phyloP scores from a whole-genome alignment of 2,888 invertebrate genomes.

The Serrognathus titanus region DNA sequence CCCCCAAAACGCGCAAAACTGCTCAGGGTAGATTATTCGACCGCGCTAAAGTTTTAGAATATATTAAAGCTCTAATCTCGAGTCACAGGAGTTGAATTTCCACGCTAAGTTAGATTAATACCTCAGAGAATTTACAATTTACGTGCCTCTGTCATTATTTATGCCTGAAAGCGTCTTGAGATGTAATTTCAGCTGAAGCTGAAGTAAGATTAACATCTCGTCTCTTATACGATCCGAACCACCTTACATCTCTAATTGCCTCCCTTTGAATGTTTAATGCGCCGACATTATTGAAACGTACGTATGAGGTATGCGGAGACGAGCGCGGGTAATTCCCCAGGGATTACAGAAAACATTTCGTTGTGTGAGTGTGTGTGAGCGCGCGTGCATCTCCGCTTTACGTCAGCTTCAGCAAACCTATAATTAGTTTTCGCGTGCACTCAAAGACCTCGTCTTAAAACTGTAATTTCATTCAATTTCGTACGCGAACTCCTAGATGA shows the following conservation, averaged over 20 bases:
- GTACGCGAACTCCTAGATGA: no score
- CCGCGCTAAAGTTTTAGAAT: constrained; percentile 49
- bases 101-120: constrained; percentile 52
- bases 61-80: constrained; percentile 51
- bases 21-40: constrained; percentile 40
- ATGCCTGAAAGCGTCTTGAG: constrained; percentile 50
- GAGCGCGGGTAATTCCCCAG: no score
- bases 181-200: constrained; percentile 45
- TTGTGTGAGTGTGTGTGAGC: no score
- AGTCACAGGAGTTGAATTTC: constrained; percentile 51
- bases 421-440: no score
- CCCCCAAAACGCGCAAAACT: constrained; percentile 14
- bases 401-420: no score
- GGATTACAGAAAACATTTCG: no score
- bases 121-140: constrained; percentile 51
- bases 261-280: constrained; percentile 17
- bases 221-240: constrained; percentile 28
- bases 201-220: constrained; percentile 42
- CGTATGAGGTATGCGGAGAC: not conserved
- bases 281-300: constrained; percentile 1
- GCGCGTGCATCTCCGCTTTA: no score
- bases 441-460: no score
- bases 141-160: constrained; percentile 49
- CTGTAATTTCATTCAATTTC: no score
- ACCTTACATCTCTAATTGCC: constrained; percentile 19